Conservation (phyloP, 23 tunicate genomes). For the Ascidia mentula region DNA sequence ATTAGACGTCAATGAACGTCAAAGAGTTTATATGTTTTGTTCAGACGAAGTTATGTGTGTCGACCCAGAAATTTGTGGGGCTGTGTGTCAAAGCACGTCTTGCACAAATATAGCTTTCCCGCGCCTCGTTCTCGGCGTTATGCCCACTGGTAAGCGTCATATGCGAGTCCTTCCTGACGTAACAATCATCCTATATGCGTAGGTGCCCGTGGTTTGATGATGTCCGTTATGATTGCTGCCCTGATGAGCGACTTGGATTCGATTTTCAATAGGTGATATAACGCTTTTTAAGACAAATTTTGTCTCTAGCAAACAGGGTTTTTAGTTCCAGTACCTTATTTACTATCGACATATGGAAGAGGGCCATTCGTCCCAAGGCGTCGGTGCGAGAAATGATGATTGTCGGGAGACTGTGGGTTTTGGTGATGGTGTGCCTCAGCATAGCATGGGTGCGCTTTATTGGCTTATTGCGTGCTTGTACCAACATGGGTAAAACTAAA, state of each 20-base stretch:
- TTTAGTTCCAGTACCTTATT: conserved; percentile 81
- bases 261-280: conserved; percentile 79
- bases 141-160: conserved; percentile 74
- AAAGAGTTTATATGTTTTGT: too few species aligned
- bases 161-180: too few species aligned
- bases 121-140: conserved; percentile 83
- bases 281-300: not conserved
- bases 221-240: conserved; percentile 97
- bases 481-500: too few species aligned
- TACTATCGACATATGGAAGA: conserved; percentile 90
- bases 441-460: conserved; percentile 97
- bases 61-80: conserved; percentile 64
- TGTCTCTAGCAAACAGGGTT: not conserved
- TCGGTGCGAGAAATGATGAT: conserved; percentile 75
- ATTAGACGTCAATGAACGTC: not conserved
- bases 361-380: conserved; percentile 62
- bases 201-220: conserved; percentile 94
- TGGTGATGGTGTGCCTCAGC: conserved; percentile 87
- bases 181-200: not conserved
- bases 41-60: conserved; percentile 88
- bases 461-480: too few species aligned
- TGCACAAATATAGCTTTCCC: conserved; percentile 97
- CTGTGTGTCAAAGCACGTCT: conserved; percentile 61
- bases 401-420: conserved; percentile 77
- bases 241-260: conserved; percentile 97